Evolutionary conservation across 1,140 invertebrate genomes (phyloP).

Genomic region (Nylanderia fulva): DNA sequence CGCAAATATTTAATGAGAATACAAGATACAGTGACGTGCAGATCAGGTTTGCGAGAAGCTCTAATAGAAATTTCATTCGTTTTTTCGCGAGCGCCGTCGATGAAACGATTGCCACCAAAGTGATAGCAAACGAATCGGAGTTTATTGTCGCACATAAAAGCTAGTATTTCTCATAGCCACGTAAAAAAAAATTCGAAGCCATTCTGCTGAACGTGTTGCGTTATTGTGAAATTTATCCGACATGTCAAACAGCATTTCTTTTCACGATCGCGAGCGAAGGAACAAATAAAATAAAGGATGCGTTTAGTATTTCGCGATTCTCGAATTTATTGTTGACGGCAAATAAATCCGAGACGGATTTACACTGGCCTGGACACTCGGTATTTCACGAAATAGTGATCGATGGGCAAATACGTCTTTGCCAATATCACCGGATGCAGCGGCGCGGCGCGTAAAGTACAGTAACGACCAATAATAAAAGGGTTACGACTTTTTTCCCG

Average conservation of each 20-base stretch:
- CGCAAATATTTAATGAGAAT: neutral
- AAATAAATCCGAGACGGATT: conserved; percentile 60
- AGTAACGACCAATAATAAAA: conserved; percentile 51
- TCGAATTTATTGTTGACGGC: conserved; percentile 55
- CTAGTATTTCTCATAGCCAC: neutral
- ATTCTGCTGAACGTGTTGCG: neutral
- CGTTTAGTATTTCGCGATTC: conserved; percentile 54
- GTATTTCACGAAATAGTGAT: conserved; percentile 55
- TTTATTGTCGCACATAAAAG: neutral
- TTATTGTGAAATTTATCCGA: conserved; percentile 28
- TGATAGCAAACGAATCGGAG: neutral
- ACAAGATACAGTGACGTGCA: neutral
- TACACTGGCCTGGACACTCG: conserved; percentile 50
- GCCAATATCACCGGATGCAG: conserved; percentile 53
- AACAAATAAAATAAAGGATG: conserved; percentile 51
- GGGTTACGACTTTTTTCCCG: conserved; percentile 48
- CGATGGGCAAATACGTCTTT: conserved; percentile 58
- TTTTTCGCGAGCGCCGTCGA: neutral
- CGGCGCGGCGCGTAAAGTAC: conserved; percentile 43
- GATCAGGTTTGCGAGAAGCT: neutral
- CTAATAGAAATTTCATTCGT: neutral
- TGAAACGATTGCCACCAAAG: neutral
- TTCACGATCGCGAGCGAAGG: neutral
- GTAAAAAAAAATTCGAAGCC: neutral
- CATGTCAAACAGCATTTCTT: conserved; percentile 38